These are phyloP conservation scores for Heterotilapia buettikoferi DNA, from an alignment of 2,113 vertebrate genomes.

Conservation along the genomic window DNA sequence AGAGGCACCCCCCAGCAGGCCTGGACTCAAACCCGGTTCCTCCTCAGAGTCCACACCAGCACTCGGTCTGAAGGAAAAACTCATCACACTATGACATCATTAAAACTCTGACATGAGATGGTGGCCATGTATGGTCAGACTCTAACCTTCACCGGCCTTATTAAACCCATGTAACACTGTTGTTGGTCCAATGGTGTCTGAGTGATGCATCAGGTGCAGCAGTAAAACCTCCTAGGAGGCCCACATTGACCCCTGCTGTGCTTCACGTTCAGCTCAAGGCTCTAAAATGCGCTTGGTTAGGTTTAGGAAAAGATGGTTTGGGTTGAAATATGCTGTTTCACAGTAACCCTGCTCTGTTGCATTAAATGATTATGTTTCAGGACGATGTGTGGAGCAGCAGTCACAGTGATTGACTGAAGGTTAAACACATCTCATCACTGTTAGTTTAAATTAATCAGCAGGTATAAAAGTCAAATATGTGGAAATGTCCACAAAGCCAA, in stretches of 20 bases:
- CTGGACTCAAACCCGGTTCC: background rate
- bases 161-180: background rate
- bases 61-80: background rate
- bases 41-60: background rate
- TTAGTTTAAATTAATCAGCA: background rate
- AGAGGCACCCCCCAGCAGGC: fast-evolving
- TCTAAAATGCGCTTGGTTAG: background rate
- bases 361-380: background rate
- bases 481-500: background rate
- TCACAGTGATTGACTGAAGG: background rate
- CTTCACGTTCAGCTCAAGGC: background rate
- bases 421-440: background rate
- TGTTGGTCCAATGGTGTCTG: background rate
- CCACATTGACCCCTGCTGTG: background rate
- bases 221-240: background rate
- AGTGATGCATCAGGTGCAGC: background rate
- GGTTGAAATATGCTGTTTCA: background rate
- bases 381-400: background rate
- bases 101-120: background rate
- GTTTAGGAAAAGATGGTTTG: background rate
- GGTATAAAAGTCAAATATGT: background rate
- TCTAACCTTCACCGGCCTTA: fast-evolving
- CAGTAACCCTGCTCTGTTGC: background rate
- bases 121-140: background rate
- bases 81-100: background rate